Evolutionary conservation across 2,113 vertebrate genomes (phyloP), one percentile per base, ranked within the genome.

Genomic region (Regulus satrapa): DNA sequence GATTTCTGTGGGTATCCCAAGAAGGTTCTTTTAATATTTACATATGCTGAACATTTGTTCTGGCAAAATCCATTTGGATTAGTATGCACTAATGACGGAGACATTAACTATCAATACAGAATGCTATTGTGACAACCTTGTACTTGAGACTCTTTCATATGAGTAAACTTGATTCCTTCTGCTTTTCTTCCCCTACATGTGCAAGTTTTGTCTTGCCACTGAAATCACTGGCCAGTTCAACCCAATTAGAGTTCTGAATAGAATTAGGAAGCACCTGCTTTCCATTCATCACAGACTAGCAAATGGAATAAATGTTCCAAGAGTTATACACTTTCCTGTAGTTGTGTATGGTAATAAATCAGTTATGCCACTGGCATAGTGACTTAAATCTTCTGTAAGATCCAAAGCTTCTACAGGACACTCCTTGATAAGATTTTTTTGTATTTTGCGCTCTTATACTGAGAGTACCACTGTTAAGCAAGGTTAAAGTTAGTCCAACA

Each of bases 371-470:
- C 18, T 23, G 54, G 56, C 17, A 11, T 5, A 52, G 45, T 25
- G 21, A 66, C 0, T 61, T 41, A 80, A 77, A 64, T 31, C 9
- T 59, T n/a, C 31, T 52, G 3, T 3, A 54, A 7, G 2, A 24
- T 20, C 31, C 51, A 72, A 68, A 55, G 31, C 8, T 63, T 32
- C 19, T 52, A 3, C 2, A 54, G 11, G 3, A 45, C 1, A 14
- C 6, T 69, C 9, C 4, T 76, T 1, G 1, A 5, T 25, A 14
- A 66, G 8, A 0, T 8, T 29, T 41, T 48, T 67, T 74, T 58
- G 7, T 55, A 10, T 59, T 14, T 78, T 31, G 5, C 78, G 13
- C 4, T 88, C 19, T 15, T 34, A 32, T 18, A 15, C 23, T 68
- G n/a, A 31, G 15, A 24, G 10, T 26, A 59, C 5, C 11, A 31